phyloP scores from a whole-genome alignment of 2,113 vertebrate species.

The Mesitornis unicolor region DNA sequence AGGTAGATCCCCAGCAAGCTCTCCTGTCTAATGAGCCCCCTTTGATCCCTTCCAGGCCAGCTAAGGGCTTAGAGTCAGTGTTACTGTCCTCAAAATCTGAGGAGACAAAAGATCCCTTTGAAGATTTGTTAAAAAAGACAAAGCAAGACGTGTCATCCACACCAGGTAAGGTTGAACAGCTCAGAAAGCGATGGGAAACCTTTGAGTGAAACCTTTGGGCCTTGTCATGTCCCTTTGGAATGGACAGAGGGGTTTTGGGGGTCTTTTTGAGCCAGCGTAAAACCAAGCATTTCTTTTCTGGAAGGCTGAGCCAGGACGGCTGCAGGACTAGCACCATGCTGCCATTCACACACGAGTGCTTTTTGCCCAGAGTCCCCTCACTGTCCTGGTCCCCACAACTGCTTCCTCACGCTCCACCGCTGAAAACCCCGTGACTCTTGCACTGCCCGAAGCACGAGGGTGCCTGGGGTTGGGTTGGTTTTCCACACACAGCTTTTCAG shows the following conservation, averaged over 20 bases:
- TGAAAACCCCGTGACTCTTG: background rate
- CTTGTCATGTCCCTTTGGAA: background rate
- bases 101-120: slow-evolving; percentile 86
- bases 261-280: slow-evolving; percentile 27
- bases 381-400: background rate
- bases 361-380: background rate
- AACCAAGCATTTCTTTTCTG: background rate
- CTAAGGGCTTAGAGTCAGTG: slow-evolving; percentile 62
- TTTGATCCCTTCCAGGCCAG: slow-evolving; percentile 68
- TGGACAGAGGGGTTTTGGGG: background rate
- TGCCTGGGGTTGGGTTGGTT: background rate
- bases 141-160: slow-evolving; percentile 74
- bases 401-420: background rate
- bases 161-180: slow-evolving; percentile 85
- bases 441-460: background rate
- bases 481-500: background rate
- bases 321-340: slow-evolving; percentile 19
- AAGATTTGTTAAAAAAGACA: slow-evolving; percentile 87
- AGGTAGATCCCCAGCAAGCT: slow-evolving; percentile 72
- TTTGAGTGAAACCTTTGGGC: slow-evolving; percentile 86
- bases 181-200: slow-evolving; percentile 91
- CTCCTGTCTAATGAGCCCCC: slow-evolving; percentile 60
- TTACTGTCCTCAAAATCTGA: slow-evolving; percentile 51
- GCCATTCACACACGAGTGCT: background rate
- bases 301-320: background rate